Percentiles rank a stretch among this genome's conserved stretches.
Evolutionary conservation across 2,888 invertebrate species (phyloP).

Genomic region (Malacosoma neustria): DNA sequence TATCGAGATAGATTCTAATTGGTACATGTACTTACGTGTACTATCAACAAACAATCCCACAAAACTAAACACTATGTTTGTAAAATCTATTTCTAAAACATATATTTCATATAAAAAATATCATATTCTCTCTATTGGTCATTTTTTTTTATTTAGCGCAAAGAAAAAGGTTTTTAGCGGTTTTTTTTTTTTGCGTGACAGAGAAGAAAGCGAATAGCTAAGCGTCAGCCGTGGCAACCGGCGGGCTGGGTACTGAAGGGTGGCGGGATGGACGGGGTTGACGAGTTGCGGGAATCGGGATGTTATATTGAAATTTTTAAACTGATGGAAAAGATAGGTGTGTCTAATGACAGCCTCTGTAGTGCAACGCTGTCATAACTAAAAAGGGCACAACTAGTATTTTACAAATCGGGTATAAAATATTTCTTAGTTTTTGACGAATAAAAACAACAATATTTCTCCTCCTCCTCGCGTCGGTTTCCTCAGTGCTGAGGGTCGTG

Average conservation of each 20-base stretch:
- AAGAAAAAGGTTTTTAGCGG: neutral
- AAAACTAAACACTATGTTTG: constrained; percentile 3
- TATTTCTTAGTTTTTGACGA: no score
- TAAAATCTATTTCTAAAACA: constrained; percentile 2
- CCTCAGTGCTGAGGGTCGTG: no score
- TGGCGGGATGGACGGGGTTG: neutral
- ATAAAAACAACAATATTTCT: no score
- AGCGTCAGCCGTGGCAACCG: constrained; percentile 1
- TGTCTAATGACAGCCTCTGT: no score
- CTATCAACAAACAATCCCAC: constrained; percentile 10
- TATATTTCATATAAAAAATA: constrained; percentile 2
- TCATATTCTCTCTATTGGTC: neutral
- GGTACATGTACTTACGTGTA: neutral
- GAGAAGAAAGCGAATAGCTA: neutral
- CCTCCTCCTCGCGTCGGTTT: no score
- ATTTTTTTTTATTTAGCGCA: neutral
- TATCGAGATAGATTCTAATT: no score
- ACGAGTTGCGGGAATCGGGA: neutral
- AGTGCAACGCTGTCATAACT: no score
- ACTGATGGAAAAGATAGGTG: no score
- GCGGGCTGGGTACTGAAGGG: constrained; percentile 1
- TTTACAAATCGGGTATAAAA: no score
- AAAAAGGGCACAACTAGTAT: no score
- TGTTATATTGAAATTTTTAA: no score
- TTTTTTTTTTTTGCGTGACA: neutral